Conservation (phyloP, 2,113 vertebrate species). For the Stomatorhinus ivindoensis region DNA sequence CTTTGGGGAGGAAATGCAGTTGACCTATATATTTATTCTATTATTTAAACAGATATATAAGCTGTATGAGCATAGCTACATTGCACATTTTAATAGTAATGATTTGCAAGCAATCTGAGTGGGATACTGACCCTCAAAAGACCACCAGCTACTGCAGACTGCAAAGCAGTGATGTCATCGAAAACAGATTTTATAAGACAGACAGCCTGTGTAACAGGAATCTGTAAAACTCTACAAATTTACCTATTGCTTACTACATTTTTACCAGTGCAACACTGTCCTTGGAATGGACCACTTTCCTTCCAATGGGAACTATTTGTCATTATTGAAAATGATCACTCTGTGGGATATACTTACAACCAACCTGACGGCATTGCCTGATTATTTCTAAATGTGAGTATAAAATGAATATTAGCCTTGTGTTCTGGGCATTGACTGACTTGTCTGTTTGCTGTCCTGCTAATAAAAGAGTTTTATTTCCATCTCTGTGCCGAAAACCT, state of each 20-base stretch:
- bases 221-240: not conserved
- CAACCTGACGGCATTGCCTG: not conserved
- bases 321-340: not conserved
- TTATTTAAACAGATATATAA: not conserved
- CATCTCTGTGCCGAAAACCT: not conserved
- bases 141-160: not conserved
- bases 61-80: not conserved
- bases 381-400: not conserved
- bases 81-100: not conserved
- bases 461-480: not conserved
- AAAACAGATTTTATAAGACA: not conserved
- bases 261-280: not conserved
- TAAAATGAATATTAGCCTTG: not conserved
- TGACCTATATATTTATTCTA: not conserved
- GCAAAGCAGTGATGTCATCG: not conserved
- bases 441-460: not conserved
- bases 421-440: not conserved
- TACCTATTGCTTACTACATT: not conserved
- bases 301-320: not conserved
- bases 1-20: not conserved
- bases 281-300: not conserved
- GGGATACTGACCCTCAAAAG: not conserved
- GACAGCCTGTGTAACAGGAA: not conserved
- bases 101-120: not conserved
- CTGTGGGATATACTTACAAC: not conserved